A percentile compares a stretch with the other conserved stretches of the same genome.
phyloP scores from a whole-genome alignment of 2,888 invertebrate genomes.

The Oasisia sp. region DNA sequence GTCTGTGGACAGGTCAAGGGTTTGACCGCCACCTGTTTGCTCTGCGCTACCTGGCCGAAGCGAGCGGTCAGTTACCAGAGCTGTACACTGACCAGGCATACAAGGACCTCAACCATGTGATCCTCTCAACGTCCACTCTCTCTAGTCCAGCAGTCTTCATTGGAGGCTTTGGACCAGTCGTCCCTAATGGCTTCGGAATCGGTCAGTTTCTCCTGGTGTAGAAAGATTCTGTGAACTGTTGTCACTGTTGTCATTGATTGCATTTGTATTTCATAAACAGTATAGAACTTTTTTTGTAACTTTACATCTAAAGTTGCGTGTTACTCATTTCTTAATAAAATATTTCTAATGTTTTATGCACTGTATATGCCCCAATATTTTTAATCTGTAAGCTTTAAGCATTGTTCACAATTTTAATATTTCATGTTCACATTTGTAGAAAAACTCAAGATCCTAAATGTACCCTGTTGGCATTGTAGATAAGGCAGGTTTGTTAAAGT shows the following conservation, averaged over 20 bases:
- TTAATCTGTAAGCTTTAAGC: too few species aligned
- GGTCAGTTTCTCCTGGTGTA: constrained; percentile 50
- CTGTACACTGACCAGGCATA: constrained; percentile 83
- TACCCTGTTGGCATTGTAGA: too few species aligned
- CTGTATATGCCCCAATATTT: too few species aligned
- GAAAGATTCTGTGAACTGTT: not conserved
- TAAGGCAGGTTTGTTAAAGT: too few species aligned
- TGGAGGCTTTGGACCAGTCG: constrained; percentile 95
- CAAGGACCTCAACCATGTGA: constrained; percentile 82
- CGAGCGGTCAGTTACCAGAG: constrained; percentile 68
- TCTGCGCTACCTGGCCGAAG: constrained; percentile 73
- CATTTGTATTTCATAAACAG: too few species aligned
- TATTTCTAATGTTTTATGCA: not conserved
- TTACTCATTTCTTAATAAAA: not conserved
- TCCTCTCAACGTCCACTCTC: constrained; percentile 94
- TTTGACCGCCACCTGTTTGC: constrained; percentile 97
- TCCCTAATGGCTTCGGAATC: constrained; percentile 89
- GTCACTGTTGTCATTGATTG: not conserved
- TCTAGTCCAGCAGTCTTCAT: constrained; percentile 83
- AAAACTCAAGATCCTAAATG: too few species aligned
- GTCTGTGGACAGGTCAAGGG: constrained; percentile 78
- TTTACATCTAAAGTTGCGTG: too few species aligned
- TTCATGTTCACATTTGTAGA: too few species aligned
- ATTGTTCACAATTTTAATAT: too few species aligned
- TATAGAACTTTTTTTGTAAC: too few species aligned